A percentile compares a stretch with the other conserved stretches of the same genome.
Conservation (phyloP, 2,113 vertebrate genomes). For the Mungos mungo region DNA sequence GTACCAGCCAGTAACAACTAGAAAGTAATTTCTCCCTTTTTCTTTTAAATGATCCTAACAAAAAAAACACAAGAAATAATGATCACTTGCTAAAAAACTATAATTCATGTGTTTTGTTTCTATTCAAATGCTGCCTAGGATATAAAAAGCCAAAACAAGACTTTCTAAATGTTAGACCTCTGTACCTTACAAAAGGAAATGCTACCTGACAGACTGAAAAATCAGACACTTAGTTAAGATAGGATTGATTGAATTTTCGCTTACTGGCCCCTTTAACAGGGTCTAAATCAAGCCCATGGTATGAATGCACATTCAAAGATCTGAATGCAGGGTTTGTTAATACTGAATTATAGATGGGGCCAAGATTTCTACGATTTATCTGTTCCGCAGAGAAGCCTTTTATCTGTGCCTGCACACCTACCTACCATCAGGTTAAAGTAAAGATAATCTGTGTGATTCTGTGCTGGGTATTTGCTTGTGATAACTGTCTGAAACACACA, state of each 20-base stretch:
- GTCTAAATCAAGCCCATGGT: conserved; percentile 71
- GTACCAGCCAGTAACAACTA: conserved; percentile 88
- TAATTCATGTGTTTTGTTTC: conserved; percentile 62
- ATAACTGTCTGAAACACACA: conserved; percentile 45
- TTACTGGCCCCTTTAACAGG: background rate
- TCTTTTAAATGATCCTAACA: conserved; percentile 68
- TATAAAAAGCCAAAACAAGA: conserved; percentile 77
- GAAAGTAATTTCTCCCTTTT: conserved; percentile 74
- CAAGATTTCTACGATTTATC: conserved; percentile 10
- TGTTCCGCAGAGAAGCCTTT: conserved; percentile 35
- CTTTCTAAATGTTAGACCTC: conserved; percentile 64
- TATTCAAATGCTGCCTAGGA: conserved; percentile 59
- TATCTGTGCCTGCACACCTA: conserved; percentile 57
- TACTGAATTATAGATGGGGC: conserved; percentile 59
- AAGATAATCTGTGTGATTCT: conserved; percentile 52
- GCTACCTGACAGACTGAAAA: conserved; percentile 57
- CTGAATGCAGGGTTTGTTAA: conserved; percentile 64
- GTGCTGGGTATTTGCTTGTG: conserved; percentile 29
- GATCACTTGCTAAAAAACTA: conserved; percentile 69
- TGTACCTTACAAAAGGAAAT: conserved; percentile 58
- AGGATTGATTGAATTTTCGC: conserved; percentile 74
- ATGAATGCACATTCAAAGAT: conserved; percentile 62
- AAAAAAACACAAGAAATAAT: conserved; percentile 65
- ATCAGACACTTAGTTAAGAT: conserved; percentile 73
- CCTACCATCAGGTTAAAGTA: conserved; percentile 42